Conservation (phyloP, 2,113 vertebrate species). For the Mustelus asterias region DNA sequence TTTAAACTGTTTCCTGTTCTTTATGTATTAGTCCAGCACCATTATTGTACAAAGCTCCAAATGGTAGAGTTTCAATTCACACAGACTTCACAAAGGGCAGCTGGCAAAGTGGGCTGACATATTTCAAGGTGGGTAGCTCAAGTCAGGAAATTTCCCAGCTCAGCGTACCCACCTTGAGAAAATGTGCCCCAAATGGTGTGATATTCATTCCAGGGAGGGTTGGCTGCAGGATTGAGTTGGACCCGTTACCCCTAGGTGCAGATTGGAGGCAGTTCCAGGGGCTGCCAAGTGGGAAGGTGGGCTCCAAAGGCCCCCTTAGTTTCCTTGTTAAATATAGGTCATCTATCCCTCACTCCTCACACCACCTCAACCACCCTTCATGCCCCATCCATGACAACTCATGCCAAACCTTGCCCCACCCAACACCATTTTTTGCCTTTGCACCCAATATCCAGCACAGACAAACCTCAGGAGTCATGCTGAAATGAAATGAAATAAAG, state of each 20-base stretch:
- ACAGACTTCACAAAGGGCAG: background rate
- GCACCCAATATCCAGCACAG: no score
- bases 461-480: no score
- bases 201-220: no score
- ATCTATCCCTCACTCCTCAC: background rate
- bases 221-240: background rate
- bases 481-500: no score
- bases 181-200: background rate
- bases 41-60: background rate
- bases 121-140: background rate
- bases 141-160: background rate
- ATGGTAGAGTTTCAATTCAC: background rate
- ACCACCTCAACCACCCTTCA: no score
- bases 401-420: no score
- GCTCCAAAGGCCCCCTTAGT: rapidly evolving
- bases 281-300: background rate
- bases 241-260: background rate
- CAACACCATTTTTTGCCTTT: no score
- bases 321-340: background rate
- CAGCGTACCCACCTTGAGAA: background rate
- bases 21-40: background rate
- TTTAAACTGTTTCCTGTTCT: background rate
- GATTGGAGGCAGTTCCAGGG: background rate
- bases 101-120: background rate
- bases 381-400: no score